phyloP scores from a whole-genome alignment of 2,797 vertebrate genomes.

The Kryptopterus vitreolus region DNA sequence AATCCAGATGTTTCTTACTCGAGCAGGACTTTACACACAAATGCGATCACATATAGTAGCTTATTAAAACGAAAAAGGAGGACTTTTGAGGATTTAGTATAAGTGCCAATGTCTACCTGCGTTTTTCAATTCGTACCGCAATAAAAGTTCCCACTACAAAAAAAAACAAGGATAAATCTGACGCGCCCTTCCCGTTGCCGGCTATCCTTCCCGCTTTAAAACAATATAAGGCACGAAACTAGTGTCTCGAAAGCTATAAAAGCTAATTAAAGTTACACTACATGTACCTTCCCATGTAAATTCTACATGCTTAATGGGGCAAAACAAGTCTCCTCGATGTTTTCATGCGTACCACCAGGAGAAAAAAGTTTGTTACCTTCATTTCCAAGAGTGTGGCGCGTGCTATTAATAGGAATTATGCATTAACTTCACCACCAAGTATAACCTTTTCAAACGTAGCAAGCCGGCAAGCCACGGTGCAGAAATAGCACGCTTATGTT shows the following conservation, averaged over 20 bases:
- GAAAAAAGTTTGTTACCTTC: neutral
- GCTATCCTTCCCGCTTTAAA: neutral
- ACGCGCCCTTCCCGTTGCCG: neutral
- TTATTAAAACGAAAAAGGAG: too few relatives aligned
- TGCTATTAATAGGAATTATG: neutral
- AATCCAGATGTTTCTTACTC: neutral
- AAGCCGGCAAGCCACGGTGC: neutral
- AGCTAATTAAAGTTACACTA: neutral
- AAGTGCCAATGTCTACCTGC: neutral
- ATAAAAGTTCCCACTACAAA: neutral
- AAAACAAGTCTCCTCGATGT: neutral
- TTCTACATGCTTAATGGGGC: neutral
- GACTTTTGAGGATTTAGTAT: neutral
- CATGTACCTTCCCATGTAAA: neutral
- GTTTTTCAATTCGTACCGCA: neutral
- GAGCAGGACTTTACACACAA: neutral
- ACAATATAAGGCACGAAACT: neutral
- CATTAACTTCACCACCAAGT: neutral
- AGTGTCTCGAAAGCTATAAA: neutral
- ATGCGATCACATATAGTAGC: neutral
- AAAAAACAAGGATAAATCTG: neutral
- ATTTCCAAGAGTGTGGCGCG: neutral
- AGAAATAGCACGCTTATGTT: neutral
- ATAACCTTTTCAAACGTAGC: conserved; percentile 1
- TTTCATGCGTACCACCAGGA: neutral